Conservation (phyloP, 2,797 vertebrate genomes). For the Sylvilagus floridanus region DNA sequence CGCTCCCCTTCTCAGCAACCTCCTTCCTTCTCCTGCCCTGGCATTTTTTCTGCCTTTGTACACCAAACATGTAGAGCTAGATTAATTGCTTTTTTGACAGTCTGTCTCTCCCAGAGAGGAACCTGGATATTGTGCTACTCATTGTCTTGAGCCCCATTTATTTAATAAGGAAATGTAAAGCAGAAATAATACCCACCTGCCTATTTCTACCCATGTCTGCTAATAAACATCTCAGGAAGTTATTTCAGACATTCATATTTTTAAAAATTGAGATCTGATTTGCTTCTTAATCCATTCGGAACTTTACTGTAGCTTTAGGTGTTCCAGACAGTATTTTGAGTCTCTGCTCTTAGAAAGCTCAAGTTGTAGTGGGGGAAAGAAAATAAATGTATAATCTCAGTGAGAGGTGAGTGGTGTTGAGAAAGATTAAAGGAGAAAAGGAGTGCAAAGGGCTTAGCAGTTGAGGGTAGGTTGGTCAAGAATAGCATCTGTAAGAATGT, state of each 20-base stretch:
- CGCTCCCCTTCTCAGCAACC: neutral
- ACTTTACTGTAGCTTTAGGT: neutral
- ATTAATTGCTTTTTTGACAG: constrained; percentile 34
- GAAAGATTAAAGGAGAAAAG: neutral
- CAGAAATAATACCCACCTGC: neutral
- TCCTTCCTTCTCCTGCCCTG: neutral
- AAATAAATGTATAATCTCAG: neutral
- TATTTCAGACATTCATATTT: constrained; percentile 38
- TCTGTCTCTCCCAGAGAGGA: neutral
- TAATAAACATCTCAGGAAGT: neutral
- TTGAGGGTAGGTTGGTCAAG: neutral
- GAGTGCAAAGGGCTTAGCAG: neutral
- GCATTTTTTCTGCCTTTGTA: neutral
- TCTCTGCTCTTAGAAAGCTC: constrained; percentile 5
- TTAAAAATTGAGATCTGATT: constrained; percentile 27
- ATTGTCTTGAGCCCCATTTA: neutral
- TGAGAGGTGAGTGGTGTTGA: neutral
- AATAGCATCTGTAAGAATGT: constrained; percentile 2
- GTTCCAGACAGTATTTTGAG: neutral
- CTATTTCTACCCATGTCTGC: constrained; percentile 4
- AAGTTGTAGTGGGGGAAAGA: neutral
- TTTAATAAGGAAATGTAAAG: neutral
- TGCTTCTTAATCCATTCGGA: constrained; percentile 2
- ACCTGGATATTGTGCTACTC: neutral
- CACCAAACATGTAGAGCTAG: neutral